A percentile compares a stretch with the other conserved stretches of the same genome.
Evolutionary conservation across 2,888 invertebrate genomes (phyloP).

Genomic region (Lordiphosa fenestrarum): DNA sequence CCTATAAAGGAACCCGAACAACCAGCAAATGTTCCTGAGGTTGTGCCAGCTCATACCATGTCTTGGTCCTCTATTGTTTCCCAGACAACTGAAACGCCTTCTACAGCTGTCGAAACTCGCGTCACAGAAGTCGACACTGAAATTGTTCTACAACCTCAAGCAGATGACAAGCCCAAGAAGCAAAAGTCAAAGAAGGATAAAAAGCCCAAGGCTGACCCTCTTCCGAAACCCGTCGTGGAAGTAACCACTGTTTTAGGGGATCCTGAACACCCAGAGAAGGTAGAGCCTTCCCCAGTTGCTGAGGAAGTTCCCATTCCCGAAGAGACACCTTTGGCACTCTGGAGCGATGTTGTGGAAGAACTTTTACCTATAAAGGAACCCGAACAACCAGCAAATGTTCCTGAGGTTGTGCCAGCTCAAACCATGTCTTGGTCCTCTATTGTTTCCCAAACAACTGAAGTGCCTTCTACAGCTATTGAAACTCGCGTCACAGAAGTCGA

Average conservation of each 20-base stretch:
- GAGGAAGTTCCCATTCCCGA: neutral
- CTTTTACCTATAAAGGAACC: neutral
- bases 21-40: neutral
- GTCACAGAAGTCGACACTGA: neutral
- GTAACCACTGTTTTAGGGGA: too few relatives aligned
- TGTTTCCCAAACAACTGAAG: slow-evolving; percentile 27
- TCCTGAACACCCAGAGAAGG: too few relatives aligned
- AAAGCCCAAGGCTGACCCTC: neutral
- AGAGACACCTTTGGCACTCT: slow-evolving; percentile 17
- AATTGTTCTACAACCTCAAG: neutral
- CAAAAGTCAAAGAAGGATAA: slow-evolving; percentile 37
- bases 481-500: slow-evolving; percentile 4
- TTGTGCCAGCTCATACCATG: slow-evolving; percentile 1
- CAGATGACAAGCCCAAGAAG: slow-evolving; percentile 18
- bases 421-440: slow-evolving; percentile 32
- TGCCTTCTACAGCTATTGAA: slow-evolving; percentile 2
- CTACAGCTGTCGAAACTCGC: neutral
- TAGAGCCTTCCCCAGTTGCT: neutral
- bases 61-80: slow-evolving; percentile 42
- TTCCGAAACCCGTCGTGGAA: too few relatives aligned
- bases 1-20: neutral
- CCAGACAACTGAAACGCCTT: slow-evolving; percentile 5
- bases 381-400: neutral
- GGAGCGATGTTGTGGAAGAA: slow-evolving; percentile 7
- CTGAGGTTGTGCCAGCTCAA: too few relatives aligned